These are phyloP conservation scores for Chrysopilus asiliformis DNA, from an alignment of 2,888 invertebrate species.

Conservation along the genomic window DNA sequence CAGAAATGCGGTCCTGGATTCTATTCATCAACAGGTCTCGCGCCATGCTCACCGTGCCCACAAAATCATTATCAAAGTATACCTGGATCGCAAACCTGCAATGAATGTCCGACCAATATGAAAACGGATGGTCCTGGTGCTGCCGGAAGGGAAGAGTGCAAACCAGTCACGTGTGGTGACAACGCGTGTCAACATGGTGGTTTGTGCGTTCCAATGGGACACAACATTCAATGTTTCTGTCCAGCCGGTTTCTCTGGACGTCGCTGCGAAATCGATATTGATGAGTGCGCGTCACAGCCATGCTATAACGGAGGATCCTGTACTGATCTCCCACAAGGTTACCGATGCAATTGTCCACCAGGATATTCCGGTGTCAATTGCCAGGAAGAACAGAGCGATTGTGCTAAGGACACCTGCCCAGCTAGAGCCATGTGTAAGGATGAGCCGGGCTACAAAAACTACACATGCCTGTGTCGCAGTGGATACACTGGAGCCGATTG, in stretches of 20 bases:
- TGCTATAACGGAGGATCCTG: constrained; percentile 90
- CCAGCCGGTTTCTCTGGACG: constrained; percentile 90
- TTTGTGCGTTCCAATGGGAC: constrained; percentile 77
- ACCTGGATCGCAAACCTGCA: constrained; percentile 71
- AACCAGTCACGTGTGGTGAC: constrained; percentile 74
- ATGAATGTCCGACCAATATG: constrained; percentile 83
- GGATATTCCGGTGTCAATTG: constrained; percentile 90
- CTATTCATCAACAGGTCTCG: constrained; percentile 85
- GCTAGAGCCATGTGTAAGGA: constrained; percentile 97
- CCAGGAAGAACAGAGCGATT: constrained; percentile 85
- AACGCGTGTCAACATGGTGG: constrained; percentile 85
- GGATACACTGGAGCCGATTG: constrained; percentile 91
- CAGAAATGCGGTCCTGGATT: constrained; percentile 80
- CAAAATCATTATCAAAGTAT: constrained; percentile 81
- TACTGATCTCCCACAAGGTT: constrained; percentile 83
- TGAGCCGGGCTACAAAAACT: constrained; percentile 76
- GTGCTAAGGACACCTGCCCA: constrained; percentile 79
- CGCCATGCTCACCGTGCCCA: constrained; percentile 88
- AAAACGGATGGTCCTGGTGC: constrained; percentile 71
- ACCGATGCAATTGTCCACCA: constrained; percentile 73
- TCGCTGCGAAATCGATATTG: constrained; percentile 86
- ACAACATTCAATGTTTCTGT: constrained; percentile 82
- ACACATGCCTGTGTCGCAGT: constrained; percentile 83
- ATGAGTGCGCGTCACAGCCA: constrained; percentile 87
- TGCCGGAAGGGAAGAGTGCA: constrained; percentile 72